Conservation (phyloP, 2,113 vertebrate genomes). For the Nerophis lumbriciformis region DNA sequence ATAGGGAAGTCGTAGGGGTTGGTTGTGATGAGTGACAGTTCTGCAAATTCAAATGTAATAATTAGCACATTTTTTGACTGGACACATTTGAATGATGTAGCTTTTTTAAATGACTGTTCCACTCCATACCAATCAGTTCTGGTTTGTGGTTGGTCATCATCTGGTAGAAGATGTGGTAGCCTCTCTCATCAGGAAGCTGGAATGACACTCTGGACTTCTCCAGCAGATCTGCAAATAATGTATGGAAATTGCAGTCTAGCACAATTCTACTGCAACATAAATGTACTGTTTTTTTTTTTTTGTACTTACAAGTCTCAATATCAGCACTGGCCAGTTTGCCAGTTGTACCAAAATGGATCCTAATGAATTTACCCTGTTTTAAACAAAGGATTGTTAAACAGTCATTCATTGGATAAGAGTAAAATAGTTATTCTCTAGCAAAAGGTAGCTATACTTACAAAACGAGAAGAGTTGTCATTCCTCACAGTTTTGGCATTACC, state of each 20-base stretch:
- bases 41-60: slow-evolving; percentile 3
- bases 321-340: slow-evolving; percentile 62
- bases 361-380: slow-evolving; percentile 64
- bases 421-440: neutral
- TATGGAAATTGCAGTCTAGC: neutral
- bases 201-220: slow-evolving; percentile 62
- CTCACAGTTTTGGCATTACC: slow-evolving; percentile 61
- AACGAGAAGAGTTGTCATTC: slow-evolving; percentile 65
- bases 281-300: neutral
- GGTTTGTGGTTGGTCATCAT: slow-evolving; percentile 63
- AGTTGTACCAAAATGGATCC: slow-evolving; percentile 53
- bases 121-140: slow-evolving; percentile 45
- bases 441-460: slow-evolving; percentile 41
- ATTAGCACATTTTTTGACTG: neutral
- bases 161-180: slow-evolving; percentile 65
- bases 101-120: neutral
- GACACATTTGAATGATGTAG: neutral
- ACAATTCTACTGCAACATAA: neutral
- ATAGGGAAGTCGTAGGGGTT: slow-evolving; percentile 62
- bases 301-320: slow-evolving; percentile 61
- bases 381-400: neutral
- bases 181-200: slow-evolving; percentile 60
- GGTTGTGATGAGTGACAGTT: slow-evolving; percentile 47
- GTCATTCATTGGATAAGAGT: neutral
- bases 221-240: slow-evolving; percentile 51